These are phyloP conservation scores for Anseranas semipalmata DNA, from an alignment of 2,113 vertebrate genomes.

Conservation along the genomic window DNA sequence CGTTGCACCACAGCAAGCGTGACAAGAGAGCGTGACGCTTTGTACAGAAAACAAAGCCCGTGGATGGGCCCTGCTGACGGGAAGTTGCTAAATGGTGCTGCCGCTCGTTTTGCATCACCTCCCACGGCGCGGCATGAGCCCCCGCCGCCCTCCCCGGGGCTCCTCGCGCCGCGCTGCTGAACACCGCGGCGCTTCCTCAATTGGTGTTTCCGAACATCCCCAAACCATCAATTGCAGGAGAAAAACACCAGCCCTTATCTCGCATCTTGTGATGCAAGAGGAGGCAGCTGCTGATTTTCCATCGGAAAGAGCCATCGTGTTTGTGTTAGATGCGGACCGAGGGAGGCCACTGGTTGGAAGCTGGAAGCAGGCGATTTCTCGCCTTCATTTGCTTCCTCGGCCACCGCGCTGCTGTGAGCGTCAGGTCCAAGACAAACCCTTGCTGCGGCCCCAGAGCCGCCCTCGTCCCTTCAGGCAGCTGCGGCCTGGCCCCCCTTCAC, in stretches of 20 bases:
- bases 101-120: slow-evolving; percentile 19
- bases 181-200: neutral
- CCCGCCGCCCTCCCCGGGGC: accelerated
- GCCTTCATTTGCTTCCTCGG: neutral
- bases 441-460: accelerated
- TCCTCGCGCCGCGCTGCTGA: neutral
- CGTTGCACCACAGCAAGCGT: accelerated
- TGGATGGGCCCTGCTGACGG: neutral
- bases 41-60: neutral
- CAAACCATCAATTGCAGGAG: neutral
- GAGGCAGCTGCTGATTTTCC: neutral
- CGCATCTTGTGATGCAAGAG: neutral
- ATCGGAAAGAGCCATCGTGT: neutral
- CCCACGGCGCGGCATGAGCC: accelerated
- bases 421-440: accelerated
- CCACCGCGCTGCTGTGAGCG: neutral
- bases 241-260: neutral
- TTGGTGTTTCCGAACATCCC: neutral
- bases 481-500: accelerated
- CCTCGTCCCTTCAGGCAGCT: neutral
- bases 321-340: neutral
- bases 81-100: slow-evolving; percentile 46
- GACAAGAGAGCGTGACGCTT: neutral
- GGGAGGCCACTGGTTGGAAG: neutral
- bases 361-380: neutral